Conservation (phyloP, 1,140 invertebrate species). For the Drosophila leontia region DNA sequence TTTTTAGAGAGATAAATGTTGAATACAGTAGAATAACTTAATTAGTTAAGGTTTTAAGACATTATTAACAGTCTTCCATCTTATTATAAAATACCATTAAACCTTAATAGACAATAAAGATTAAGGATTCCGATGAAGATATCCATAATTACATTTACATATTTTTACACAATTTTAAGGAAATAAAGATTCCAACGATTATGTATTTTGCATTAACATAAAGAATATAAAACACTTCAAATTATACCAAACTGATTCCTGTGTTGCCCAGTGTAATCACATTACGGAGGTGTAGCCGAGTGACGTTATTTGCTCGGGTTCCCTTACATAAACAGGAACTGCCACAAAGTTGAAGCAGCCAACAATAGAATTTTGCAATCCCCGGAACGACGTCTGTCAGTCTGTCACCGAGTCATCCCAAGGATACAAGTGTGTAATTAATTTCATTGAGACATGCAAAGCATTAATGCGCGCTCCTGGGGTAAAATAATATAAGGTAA, state of each 20-base stretch:
- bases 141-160: background rate
- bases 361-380: slow-evolving; percentile 60
- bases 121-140: background rate
- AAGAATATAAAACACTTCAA: background rate
- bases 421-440: slow-evolving; percentile 68
- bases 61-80: too few relatives aligned
- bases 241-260: background rate
- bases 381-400: slow-evolving; percentile 31
- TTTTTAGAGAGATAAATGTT: background rate
- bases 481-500: slow-evolving; percentile 10
- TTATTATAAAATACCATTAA: background rate
- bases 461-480: background rate
- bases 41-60: too few relatives aligned
- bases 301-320: slow-evolving; percentile 30
- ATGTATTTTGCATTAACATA: background rate
- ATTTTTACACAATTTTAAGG: background rate
- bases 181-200: slow-evolving; percentile 1
- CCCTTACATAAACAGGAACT: slow-evolving; percentile 19
- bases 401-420: slow-evolving; percentile 15
- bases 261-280: slow-evolving; percentile 16
- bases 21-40: background rate
- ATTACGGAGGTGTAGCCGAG: background rate
- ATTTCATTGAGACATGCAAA: slow-evolving; percentile 50
- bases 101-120: slow-evolving; percentile 13
- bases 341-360: slow-evolving; percentile 24